phyloP scores from a whole-genome alignment of 2,797 vertebrate genomes.

The Squalus acanthias region DNA sequence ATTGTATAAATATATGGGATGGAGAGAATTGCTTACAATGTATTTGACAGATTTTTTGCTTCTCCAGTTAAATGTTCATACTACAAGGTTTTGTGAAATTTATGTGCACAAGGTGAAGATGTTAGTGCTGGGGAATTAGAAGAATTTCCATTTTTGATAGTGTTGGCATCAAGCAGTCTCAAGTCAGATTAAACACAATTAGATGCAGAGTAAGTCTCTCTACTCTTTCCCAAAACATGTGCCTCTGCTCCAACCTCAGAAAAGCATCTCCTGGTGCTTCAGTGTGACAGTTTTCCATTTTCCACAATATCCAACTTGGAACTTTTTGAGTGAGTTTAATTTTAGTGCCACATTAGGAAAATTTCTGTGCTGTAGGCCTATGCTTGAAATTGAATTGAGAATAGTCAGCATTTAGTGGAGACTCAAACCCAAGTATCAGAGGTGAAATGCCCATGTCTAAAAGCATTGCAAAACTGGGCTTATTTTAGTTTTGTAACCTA shows the following conservation, averaged over 20 bases:
- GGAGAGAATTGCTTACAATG: background rate
- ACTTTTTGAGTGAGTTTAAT: background rate
- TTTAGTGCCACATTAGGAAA: too few relatives aligned
- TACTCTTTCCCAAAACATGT: background rate
- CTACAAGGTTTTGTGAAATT: background rate
- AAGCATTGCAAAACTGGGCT: too few relatives aligned
- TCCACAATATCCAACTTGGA: background rate
- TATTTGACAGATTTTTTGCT: background rate
- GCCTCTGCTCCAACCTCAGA: background rate
- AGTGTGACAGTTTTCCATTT: background rate
- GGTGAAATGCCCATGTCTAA: too few relatives aligned
- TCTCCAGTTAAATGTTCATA: background rate
- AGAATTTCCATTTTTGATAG: background rate
- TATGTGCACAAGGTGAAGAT: background rate
- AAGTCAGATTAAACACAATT: background rate
- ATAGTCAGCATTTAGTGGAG: too few relatives aligned
- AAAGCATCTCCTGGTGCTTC: background rate
- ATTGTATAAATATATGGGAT: background rate
- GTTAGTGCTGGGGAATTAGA: background rate
- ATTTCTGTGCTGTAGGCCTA: too few relatives aligned
- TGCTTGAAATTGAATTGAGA: too few relatives aligned
- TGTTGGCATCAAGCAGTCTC: too few relatives aligned
- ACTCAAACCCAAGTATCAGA: too few relatives aligned
- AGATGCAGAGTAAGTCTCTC: background rate
- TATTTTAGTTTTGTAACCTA: too few relatives aligned